Evolutionary conservation across 2,888 invertebrate genomes (phyloP).

Genomic region (Caenorhabditis sp.): DNA sequence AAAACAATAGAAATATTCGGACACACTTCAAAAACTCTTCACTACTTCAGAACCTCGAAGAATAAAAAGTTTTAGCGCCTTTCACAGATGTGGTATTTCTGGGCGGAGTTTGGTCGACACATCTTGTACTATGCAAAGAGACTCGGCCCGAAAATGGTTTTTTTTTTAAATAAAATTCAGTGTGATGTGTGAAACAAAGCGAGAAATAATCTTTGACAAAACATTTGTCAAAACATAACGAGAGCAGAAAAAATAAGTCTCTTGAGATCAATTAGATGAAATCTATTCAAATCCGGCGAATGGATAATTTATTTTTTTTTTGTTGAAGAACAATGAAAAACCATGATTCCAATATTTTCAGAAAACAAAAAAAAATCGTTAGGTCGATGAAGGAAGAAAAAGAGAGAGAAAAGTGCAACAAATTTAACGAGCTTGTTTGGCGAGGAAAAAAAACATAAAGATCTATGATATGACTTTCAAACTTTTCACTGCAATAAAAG

Average conservation of each 20-base stretch:
- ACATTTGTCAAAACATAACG: conserved; percentile 51
- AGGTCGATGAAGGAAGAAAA: neutral
- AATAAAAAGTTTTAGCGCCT: neutral
- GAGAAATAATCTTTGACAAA: conserved; percentile 40
- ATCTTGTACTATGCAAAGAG: neutral
- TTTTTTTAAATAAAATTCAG: no score
- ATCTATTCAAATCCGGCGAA: neutral
- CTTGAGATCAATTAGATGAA: no score
- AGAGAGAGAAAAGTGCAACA: neutral
- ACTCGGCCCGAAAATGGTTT: neutral
- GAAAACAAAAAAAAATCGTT: neutral
- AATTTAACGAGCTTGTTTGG: neutral
- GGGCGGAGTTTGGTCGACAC: neutral
- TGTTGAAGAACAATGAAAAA: neutral
- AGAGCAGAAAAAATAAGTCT: conserved; percentile 18
- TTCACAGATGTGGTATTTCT: neutral
- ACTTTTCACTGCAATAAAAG: no score
- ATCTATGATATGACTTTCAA: no score
- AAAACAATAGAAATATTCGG: neutral
- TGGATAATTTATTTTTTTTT: neutral
- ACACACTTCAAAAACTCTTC: neutral
- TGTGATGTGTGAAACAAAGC: neutral
- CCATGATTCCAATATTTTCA: neutral
- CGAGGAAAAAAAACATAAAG: neutral
- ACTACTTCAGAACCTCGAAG: neutral